Evolutionary conservation across 2,888 invertebrate genomes (phyloP).

Genomic region (Apantesis nais): DNA sequence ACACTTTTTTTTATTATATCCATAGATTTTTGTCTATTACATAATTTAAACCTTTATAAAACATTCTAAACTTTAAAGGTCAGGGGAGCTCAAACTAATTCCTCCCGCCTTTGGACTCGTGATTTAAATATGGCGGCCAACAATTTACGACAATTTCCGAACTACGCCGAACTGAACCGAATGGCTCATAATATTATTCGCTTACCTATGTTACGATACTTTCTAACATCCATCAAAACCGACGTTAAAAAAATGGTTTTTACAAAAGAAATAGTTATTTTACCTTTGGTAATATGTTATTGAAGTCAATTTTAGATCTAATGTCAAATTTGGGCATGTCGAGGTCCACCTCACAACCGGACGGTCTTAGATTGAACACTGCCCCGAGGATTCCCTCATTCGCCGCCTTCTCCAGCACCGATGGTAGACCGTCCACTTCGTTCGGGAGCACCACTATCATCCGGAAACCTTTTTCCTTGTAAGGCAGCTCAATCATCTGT

Average conservation of each 20-base stretch:
- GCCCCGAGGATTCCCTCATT: constrained; percentile 56
- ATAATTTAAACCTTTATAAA: too few relatives aligned
- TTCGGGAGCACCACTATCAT: constrained; percentile 66
- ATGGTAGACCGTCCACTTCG: constrained; percentile 58
- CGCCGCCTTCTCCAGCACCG: constrained; percentile 58
- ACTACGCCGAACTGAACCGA: too few relatives aligned
- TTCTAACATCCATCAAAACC: too few relatives aligned
- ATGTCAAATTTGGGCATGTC: constrained; percentile 66
- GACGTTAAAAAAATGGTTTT: too few relatives aligned
- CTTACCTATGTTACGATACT: too few relatives aligned
- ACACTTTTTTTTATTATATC: too few relatives aligned
- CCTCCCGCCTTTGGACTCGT: neutral
- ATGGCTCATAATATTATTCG: too few relatives aligned
- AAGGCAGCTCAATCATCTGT: constrained; percentile 66
- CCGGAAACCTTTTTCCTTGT: constrained; percentile 63
- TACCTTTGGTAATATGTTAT: constrained; percentile 61
- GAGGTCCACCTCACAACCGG: constrained; percentile 49
- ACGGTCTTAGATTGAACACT: constrained; percentile 51
- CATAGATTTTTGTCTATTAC: too few relatives aligned
- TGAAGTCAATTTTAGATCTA: constrained; percentile 56
- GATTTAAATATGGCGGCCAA: too few relatives aligned
- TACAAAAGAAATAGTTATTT: neutral
- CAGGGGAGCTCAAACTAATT: neutral
- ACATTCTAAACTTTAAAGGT: too few relatives aligned
- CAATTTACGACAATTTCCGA: too few relatives aligned